Percentiles rank a stretch among this genome's conserved stretches.
Conservation (phyloP, 2,113 vertebrate species). For the Atractosteus spatula region DNA sequence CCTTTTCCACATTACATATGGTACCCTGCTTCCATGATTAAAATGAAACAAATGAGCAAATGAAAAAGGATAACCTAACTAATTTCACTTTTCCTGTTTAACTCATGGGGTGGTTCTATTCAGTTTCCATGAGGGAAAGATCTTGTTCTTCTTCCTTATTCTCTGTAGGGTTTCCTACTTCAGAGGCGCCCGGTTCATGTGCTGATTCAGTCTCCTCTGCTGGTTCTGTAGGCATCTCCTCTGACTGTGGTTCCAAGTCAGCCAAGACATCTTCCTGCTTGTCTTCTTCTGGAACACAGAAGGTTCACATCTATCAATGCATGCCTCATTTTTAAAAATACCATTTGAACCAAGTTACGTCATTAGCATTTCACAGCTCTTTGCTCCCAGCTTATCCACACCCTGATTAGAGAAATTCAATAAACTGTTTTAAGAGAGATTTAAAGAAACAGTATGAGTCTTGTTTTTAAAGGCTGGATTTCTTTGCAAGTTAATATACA, state of each 20-base stretch:
- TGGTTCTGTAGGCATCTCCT: conserved; percentile 16
- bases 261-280: conserved; percentile 23
- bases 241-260: conserved; percentile 10
- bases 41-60: conserved; percentile 8
- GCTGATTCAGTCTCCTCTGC: conserved; percentile 32
- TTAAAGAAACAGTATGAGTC: conserved; percentile 4
- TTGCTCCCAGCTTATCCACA: conserved; percentile 16
- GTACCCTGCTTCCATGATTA: neutral
- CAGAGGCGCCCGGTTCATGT: conserved; percentile 40
- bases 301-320: neutral
- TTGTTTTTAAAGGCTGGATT: conserved; percentile 9
- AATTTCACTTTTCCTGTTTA: conserved; percentile 6
- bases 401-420: conserved; percentile 13
- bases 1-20: too few relatives aligned
- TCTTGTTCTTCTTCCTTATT: conserved; percentile 70
- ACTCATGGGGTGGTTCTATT: conserved; percentile 60
- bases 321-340: too few relatives aligned
- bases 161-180: conserved; percentile 48
- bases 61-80: neutral
- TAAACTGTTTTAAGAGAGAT: neutral
- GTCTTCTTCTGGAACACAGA: neutral
- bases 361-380: conserved; percentile 12
- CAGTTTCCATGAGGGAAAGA: conserved; percentile 74
- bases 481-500: conserved; percentile 12
- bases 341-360: neutral